Conservation (phyloP, 1,140 invertebrate species). For the Atta cephalotes region DNA sequence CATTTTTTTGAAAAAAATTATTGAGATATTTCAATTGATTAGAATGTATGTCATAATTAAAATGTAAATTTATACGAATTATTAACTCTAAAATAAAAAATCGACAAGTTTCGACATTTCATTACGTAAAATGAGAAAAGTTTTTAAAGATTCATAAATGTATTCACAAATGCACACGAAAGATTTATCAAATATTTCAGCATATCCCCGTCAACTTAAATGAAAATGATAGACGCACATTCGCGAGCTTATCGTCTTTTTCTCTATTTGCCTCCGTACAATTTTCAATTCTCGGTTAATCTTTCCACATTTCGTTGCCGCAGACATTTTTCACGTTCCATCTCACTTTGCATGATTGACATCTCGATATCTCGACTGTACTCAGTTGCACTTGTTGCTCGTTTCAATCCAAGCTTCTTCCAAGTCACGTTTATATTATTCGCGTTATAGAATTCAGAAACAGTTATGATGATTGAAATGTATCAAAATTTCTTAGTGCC, state of each 20-base stretch:
- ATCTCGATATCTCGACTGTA: conserved; percentile 41
- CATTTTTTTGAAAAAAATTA: conserved; percentile 11
- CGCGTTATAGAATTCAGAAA: background rate
- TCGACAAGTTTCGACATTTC: background rate
- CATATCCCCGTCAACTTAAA: background rate
- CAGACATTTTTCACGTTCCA: conserved; percentile 35
- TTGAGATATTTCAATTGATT: conserved; percentile 19
- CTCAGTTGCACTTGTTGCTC: conserved; percentile 53
- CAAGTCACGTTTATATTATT: conserved; percentile 15
- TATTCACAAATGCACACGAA: background rate
- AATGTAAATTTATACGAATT: background rate
- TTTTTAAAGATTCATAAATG: conserved; percentile 24
- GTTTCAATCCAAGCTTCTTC: conserved; percentile 17
- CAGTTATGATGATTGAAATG: conserved; percentile 9
- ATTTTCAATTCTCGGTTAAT: conserved; percentile 39
- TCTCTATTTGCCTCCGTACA: background rate
- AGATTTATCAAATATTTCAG: background rate
- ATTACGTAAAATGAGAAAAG: background rate
- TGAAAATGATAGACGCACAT: conserved; percentile 6
- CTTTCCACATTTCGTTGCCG: conserved; percentile 40
- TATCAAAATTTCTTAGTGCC: background rate
- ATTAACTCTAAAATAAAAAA: background rate
- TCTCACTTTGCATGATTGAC: conserved; percentile 51
- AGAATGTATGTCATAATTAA: background rate
- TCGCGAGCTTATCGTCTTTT: background rate